These are phyloP conservation scores for Caenorhabditis parvicauda DNA, from an alignment of 2,888 invertebrate genomes.

Conservation along the genomic window DNA sequence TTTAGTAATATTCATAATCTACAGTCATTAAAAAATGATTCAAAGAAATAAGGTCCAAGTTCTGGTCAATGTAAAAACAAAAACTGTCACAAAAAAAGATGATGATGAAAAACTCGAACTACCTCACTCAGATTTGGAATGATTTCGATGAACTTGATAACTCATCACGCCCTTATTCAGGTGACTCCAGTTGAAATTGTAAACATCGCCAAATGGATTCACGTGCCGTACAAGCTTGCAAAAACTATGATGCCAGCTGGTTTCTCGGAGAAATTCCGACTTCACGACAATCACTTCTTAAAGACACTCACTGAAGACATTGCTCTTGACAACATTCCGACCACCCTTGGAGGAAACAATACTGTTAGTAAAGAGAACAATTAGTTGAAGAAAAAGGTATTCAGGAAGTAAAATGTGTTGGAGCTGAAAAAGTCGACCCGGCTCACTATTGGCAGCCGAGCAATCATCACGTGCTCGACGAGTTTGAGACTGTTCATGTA, in stretches of 20 bases:
- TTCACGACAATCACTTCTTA: constrained; percentile 56
- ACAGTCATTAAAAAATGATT: neutral
- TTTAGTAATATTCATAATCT: too few species aligned
- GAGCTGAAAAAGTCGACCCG: constrained; percentile 44
- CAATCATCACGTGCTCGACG: constrained; percentile 35
- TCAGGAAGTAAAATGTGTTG: constrained; percentile 51
- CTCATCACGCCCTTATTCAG: too few species aligned
- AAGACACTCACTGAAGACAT: constrained; percentile 49
- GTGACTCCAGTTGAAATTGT: constrained; percentile 56
- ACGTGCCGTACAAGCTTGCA: constrained; percentile 58
- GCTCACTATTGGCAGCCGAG: constrained; percentile 50
- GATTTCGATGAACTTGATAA: neutral
- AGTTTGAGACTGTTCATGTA: constrained; percentile 50
- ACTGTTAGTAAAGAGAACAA: constrained; percentile 24
- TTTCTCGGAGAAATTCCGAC: constrained; percentile 56
- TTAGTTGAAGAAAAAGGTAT: constrained; percentile 3
- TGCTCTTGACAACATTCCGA: constrained; percentile 49
- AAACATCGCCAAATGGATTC: constrained; percentile 61
- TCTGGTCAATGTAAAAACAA: too few species aligned
- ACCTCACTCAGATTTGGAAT: neutral
- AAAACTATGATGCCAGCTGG: constrained; percentile 60
- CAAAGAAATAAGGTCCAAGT: neutral
- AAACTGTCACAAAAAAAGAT: neutral
- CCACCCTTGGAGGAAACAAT: constrained; percentile 55
- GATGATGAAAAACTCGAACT: too few species aligned